Percentiles rank a stretch among this genome's conserved stretches.
These are phyloP conservation scores for Phalangium opilio DNA, from an alignment of 2,888 invertebrate species.

Conservation along the genomic window DNA sequence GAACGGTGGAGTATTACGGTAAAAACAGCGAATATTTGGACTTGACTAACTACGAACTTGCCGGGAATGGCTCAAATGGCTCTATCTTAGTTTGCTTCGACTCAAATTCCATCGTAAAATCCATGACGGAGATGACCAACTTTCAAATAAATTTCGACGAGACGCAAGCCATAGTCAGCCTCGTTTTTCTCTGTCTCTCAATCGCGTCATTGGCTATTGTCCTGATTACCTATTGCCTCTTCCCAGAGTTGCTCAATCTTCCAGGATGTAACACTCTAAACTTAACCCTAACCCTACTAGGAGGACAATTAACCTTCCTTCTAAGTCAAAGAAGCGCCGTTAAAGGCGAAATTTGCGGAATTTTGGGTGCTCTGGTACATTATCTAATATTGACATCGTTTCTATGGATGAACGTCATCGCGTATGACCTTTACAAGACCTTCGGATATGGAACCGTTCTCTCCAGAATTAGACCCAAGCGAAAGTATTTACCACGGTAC, in stretches of 20 bases:
- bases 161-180: conserved; percentile 17
- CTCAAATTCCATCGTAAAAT: background rate
- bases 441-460: conserved; percentile 24
- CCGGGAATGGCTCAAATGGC: conserved; percentile 10
- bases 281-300: conserved; percentile 26
- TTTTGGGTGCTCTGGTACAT: conserved; percentile 28
- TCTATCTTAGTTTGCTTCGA: conserved; percentile 15
- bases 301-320: conserved; percentile 28
- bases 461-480: conserved; percentile 13
- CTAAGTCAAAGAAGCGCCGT: conserved; percentile 20
- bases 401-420: conserved; percentile 35
- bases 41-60: conserved; percentile 9
- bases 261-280: conserved; percentile 32
- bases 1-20: conserved; percentile 3
- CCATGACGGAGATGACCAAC: background rate
- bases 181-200: conserved; percentile 23
- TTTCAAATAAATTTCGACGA: conserved; percentile 8
- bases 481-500: conserved; percentile 17
- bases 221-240: conserved; percentile 27
- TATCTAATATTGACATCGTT: conserved; percentile 30
- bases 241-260: conserved; percentile 28
- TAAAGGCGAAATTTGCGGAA: conserved; percentile 21
- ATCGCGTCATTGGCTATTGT: conserved; percentile 26
- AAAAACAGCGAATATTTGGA: conserved; percentile 1
- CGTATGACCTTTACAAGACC: conserved; percentile 31